These are phyloP conservation scores for Timema cristinae DNA, from an alignment of 2,888 invertebrate genomes.

Conservation along the genomic window DNA sequence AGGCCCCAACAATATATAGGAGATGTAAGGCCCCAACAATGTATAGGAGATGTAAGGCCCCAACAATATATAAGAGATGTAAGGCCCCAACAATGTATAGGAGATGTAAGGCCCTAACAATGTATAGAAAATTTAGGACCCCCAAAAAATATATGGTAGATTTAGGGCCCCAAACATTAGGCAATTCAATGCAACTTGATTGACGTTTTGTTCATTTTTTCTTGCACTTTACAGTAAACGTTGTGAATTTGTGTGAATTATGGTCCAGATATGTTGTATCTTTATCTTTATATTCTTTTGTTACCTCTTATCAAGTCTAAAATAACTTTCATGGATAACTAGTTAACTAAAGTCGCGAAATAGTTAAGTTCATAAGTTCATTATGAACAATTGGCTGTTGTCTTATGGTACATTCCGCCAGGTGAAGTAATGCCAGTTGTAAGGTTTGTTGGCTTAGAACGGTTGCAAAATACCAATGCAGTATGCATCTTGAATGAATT, in stretches of 20 bases:
- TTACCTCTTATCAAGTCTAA: neutral
- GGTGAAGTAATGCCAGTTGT: neutral
- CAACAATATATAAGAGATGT: no score
- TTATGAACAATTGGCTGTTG: neutral
- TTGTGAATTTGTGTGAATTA: neutral
- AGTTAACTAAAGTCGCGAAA: neutral
- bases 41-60: no score
- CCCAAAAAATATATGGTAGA: no score
- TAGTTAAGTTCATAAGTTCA: neutral
- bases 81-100: no score
- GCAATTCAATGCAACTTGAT: no score
- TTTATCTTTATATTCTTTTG: neutral
- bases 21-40: no score
- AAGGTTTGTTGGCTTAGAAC: slow-evolving; percentile 5
- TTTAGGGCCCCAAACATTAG: no score
- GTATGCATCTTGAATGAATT: neutral
- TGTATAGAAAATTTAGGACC: no score
- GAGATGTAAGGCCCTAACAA: no score
- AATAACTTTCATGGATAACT: neutral
- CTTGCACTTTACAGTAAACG: no score
- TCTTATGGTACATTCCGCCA: neutral
- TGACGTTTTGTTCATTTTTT: no score
- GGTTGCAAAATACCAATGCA: neutral
- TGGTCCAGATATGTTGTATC: neutral
- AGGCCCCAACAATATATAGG: no score